Conservation (phyloP, 2,113 vertebrate species). For the Accipiter cooperii region DNA sequence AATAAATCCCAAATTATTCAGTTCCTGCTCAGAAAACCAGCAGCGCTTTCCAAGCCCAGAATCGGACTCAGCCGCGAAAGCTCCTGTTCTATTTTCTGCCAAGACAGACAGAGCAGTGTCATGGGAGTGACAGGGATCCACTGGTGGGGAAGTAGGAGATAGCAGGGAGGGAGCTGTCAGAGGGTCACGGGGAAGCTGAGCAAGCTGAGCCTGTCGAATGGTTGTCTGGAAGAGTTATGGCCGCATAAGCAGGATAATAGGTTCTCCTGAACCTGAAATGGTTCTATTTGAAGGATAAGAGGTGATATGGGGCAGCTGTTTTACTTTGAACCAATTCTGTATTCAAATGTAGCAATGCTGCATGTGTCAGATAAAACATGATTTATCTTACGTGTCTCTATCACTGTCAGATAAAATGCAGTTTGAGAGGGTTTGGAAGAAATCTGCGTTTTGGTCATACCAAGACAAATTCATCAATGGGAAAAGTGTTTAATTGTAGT, state of each 20-base stretch:
- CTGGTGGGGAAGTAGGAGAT: neutral
- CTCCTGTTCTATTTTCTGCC: neutral
- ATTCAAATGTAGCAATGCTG: constrained; percentile 54
- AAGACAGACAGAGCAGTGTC: neutral
- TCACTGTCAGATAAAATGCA: constrained; percentile 19
- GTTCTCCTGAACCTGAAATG: constrained; percentile 18
- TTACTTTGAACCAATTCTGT: constrained; percentile 37
- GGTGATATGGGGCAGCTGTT: constrained; percentile 1
- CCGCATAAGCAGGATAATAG: constrained; percentile 5
- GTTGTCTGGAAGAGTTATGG: constrained; percentile 27
- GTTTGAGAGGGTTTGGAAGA: constrained; percentile 13
- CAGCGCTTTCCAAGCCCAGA: neutral
- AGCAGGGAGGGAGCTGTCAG: neutral
- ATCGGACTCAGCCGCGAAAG: neutral
- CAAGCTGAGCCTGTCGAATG: neutral
- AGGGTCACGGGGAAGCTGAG: neutral
- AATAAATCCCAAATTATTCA: neutral
- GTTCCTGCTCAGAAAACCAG: neutral
- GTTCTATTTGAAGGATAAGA: neutral
- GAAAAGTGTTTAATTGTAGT: constrained; percentile 29
- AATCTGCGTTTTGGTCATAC: neutral
- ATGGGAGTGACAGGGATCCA: neutral
- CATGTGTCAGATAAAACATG: constrained; percentile 49
- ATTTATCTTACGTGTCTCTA: constrained; percentile 25
- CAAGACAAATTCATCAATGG: constrained; percentile 19